Conservation (phyloP, 1,140 invertebrate species). For the Anoplolepis gracilipes region DNA sequence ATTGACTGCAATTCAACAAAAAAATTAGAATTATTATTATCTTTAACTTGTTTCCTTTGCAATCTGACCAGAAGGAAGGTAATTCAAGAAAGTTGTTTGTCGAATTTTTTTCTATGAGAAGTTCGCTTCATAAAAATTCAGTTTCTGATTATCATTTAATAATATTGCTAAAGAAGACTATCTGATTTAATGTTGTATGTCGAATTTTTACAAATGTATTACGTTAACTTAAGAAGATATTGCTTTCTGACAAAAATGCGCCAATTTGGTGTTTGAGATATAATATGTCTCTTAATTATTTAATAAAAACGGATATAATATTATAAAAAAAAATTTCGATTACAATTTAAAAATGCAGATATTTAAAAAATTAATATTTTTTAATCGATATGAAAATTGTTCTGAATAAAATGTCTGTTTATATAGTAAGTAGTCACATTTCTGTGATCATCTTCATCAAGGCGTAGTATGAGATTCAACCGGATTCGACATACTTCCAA, state of each 20-base stretch:
- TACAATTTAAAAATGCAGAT: no score
- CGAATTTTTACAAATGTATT: background rate
- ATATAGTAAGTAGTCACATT: background rate
- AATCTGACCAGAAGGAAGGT: conserved; percentile 14
- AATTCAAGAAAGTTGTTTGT: background rate
- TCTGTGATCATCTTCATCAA: conserved; percentile 16
- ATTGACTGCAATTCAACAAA: background rate
- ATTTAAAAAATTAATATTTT: no score
- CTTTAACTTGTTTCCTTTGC: background rate
- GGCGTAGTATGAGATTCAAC: conserved; percentile 43
- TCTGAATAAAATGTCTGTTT: background rate
- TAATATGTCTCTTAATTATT: no score
- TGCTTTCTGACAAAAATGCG: no score
- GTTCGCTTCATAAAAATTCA: background rate
- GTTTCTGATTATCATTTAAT: no score
- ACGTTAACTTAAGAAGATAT: no score
- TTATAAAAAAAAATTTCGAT: no score
- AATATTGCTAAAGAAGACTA: no score
- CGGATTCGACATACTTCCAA: conserved; percentile 59
- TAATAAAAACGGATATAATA: no score
- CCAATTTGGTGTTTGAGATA: no score
- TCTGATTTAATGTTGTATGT: background rate
- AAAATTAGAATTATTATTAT: conserved; percentile 25
- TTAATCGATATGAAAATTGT: background rate
- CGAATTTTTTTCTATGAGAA: conserved; percentile 23